Conservation (phyloP, 2,888 invertebrate genomes). For the Anagyrus pseudococci region DNA sequence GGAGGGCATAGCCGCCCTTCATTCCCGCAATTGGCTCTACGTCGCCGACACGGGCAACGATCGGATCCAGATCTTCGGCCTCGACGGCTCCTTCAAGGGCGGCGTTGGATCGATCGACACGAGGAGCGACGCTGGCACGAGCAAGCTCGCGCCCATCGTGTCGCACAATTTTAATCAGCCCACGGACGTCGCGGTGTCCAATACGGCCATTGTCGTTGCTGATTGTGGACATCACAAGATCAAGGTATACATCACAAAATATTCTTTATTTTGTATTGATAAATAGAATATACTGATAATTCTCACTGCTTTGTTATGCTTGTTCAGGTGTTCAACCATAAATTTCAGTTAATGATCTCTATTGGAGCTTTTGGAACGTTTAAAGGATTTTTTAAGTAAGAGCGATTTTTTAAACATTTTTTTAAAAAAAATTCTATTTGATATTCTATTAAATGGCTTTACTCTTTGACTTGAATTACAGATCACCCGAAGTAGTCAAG, state of each 20-base stretch:
- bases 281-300: neutral
- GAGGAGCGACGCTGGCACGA: conserved; percentile 49
- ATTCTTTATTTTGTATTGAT: neutral
- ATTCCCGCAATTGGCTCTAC: conserved; percentile 64
- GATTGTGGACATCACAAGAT: conserved; percentile 79
- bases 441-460: too few relatives aligned
- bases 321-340: conserved; percentile 45
- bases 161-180: conserved; percentile 76
- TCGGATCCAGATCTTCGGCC: conserved; percentile 68
- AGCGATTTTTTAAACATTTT: neutral
- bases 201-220: conserved; percentile 67
- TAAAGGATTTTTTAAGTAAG: conserved; percentile 42
- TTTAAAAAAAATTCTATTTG: neutral
- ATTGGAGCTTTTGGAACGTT: conserved; percentile 44
- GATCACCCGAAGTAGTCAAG: conserved; percentile 76
- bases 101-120: conserved; percentile 41
- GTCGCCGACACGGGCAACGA: conserved; percentile 83
- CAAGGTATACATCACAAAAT: conserved; percentile 57
- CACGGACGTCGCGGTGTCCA: conserved; percentile 72
- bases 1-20: conserved; percentile 73
- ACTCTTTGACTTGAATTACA: conserved; percentile 63
- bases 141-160: conserved; percentile 54
- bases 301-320: neutral
- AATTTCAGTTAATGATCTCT: conserved; percentile 41
- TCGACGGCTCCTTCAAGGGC: conserved; percentile 55